Evolutionary conservation across 2,888 invertebrate genomes (phyloP).

Genomic region (Fissipunctia ypsillon): DNA sequence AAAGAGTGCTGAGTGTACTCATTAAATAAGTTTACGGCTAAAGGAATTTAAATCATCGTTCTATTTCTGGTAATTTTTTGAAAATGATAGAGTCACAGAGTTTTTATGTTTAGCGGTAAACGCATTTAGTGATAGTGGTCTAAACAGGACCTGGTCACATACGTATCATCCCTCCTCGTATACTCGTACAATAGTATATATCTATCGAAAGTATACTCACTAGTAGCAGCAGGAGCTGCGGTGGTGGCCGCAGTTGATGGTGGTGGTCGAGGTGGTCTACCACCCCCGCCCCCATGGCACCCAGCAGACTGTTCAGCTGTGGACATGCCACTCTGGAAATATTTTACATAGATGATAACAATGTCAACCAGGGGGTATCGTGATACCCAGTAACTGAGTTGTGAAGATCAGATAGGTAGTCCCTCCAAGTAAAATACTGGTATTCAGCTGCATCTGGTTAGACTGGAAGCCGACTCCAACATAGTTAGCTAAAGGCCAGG

Average conservation of each 20-base stretch:
- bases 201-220: slow-evolving; percentile 20
- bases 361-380: too few relatives aligned
- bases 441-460: too few relatives aligned
- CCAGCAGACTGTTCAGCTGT: slow-evolving; percentile 23
- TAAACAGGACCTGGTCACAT: background rate
- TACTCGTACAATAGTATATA: too few relatives aligned
- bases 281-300: slow-evolving; percentile 26
- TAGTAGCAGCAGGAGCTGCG: slow-evolving; percentile 37
- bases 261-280: slow-evolving; percentile 26
- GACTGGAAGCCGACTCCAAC: too few relatives aligned
- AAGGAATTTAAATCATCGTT: background rate
- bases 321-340: slow-evolving; percentile 35
- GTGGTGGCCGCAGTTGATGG: slow-evolving; percentile 29
- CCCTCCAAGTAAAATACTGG: too few relatives aligned
- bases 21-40: too few relatives aligned
- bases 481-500: too few relatives aligned
- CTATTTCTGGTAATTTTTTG: background rate
- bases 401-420: too few relatives aligned
- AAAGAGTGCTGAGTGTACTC: too few relatives aligned
- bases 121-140: background rate
- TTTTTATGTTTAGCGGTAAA: background rate
- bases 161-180: background rate
- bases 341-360: background rate
- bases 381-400: too few relatives aligned
- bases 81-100: background rate